These are phyloP conservation scores for Ephestia elutella DNA, from an alignment of 1,140 invertebrate genomes.

Conservation along the genomic window DNA sequence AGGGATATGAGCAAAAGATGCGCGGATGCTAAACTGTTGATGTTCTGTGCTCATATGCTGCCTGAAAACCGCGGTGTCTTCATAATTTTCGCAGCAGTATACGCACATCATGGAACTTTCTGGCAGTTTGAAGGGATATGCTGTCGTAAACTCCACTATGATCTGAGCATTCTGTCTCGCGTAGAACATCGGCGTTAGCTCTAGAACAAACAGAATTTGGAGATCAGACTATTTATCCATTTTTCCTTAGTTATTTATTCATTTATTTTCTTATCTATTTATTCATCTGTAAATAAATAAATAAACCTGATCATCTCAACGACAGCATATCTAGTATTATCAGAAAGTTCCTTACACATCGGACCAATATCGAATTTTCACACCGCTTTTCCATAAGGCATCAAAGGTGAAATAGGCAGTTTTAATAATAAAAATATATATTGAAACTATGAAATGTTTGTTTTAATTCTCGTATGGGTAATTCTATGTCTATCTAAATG, in stretches of 20 bases:
- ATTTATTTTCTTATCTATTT: not conserved
- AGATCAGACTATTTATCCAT: too few species aligned
- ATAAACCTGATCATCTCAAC: not conserved
- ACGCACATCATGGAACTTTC: slow-evolving; percentile 54
- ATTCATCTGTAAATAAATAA: not conserved
- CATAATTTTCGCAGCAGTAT: slow-evolving; percentile 47
- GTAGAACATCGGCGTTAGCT: slow-evolving; percentile 43
- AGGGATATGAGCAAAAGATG: slow-evolving; percentile 41
- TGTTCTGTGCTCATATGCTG: slow-evolving; percentile 48
- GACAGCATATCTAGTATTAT: not conserved
- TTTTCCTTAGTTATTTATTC: slow-evolving; percentile 1
- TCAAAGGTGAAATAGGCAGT: too few species aligned
- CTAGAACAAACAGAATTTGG: slow-evolving; percentile 66
- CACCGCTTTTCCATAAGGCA: too few species aligned
- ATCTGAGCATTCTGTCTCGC: slow-evolving; percentile 56
- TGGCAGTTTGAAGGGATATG: slow-evolving; percentile 56
- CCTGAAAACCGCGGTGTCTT: slow-evolving; percentile 39
- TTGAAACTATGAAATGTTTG: not conserved
- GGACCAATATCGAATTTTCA: too few species aligned
- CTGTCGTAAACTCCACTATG: slow-evolving; percentile 51
- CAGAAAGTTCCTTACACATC: not conserved
- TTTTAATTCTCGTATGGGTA: slow-evolving; percentile 49
- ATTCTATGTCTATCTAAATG: slow-evolving; percentile 49
- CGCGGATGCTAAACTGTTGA: slow-evolving; percentile 32
- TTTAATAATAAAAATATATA: too few species aligned